These are phyloP conservation scores for Sminthopsis crassicaudata DNA, from an alignment of 2,113 vertebrate species.

Conservation along the genomic window DNA sequence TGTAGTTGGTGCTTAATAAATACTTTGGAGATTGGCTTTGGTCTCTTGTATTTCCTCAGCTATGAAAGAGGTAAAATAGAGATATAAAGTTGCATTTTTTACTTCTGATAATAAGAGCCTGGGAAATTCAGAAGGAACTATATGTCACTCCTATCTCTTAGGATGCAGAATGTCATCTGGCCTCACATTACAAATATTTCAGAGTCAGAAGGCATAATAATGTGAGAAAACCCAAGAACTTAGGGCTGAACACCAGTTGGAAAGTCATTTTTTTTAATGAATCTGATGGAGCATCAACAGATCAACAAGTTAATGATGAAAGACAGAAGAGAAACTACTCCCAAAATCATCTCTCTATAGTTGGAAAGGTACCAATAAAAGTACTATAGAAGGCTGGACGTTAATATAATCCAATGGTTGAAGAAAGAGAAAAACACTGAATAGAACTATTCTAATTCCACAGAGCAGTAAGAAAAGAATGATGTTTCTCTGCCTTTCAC, in stretches of 20 bases:
- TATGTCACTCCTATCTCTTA: not conserved
- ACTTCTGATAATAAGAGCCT: not conserved
- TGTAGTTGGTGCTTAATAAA: not conserved
- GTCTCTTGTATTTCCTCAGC: not conserved
- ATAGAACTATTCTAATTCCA: not conserved
- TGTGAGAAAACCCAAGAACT: not conserved
- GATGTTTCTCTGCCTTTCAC: not conserved
- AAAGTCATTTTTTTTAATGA: not conserved
- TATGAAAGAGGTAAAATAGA: not conserved
- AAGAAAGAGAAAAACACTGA: not conserved
- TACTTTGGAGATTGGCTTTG: not conserved
- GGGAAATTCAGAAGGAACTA: not conserved
- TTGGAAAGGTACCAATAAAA: not conserved
- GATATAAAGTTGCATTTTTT: not conserved
- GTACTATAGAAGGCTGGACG: not conserved
- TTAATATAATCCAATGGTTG: not conserved
- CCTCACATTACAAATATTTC: not conserved
- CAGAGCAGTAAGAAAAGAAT: slow-evolving; percentile 33
- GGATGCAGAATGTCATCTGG: not conserved
- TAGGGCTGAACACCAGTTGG: not conserved
- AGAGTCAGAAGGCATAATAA: not conserved
- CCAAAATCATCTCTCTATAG: not conserved
- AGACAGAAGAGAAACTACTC: not conserved
- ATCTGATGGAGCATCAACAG: not conserved
- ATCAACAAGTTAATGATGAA: not conserved